A percentile compares a stretch with the other conserved stretches of the same genome.
Evolutionary conservation across 2,113 vertebrate genomes (phyloP).

Genomic region (Tyto alba): DNA sequence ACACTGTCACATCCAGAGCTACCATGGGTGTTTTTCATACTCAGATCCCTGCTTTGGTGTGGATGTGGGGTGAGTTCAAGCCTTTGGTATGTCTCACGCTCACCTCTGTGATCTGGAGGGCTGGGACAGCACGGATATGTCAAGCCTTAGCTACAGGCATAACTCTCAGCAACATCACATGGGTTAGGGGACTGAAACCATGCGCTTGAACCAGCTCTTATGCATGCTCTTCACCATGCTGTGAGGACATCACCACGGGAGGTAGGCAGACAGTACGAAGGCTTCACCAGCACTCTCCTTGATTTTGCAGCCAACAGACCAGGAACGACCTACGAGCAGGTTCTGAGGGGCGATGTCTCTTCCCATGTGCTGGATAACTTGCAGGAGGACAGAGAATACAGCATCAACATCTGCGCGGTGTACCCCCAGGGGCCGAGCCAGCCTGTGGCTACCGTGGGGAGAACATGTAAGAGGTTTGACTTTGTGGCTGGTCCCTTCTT

Average conservation of each 20-base stretch:
- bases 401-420: constrained; percentile 76
- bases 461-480: constrained; percentile 75
- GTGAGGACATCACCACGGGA: background rate
- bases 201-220: background rate
- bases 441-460: constrained; percentile 73
- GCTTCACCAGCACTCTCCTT: background rate
- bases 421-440: constrained; percentile 77
- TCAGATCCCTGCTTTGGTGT: background rate
- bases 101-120: background rate
- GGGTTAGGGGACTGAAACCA: background rate
- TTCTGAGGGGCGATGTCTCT: constrained; percentile 71
- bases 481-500: background rate
- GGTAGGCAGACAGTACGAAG: background rate
- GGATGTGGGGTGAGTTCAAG: background rate
- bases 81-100: fast-evolving
- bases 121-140: background rate
- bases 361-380: constrained; percentile 83
- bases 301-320: constrained; percentile 71
- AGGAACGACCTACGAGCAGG: constrained; percentile 74
- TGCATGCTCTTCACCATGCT: background rate
- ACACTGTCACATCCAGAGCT: background rate
- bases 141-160: background rate
- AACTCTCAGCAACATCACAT: background rate
- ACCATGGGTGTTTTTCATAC: background rate
- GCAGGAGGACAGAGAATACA: constrained; percentile 82